Base-by-base conservation (phyloP, 2,888 invertebrate species). In the Philonicus albiceps region DNA sequence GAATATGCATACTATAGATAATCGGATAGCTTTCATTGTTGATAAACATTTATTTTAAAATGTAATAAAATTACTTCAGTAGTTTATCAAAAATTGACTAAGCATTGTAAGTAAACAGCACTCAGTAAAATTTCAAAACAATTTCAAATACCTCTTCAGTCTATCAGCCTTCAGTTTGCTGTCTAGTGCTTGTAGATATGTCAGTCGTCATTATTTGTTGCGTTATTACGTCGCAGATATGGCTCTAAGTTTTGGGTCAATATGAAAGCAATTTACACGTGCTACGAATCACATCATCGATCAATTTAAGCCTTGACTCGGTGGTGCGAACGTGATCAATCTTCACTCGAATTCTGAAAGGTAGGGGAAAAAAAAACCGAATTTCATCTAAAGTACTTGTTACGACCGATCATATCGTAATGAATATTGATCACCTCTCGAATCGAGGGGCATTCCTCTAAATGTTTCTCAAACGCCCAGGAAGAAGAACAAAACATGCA, bases 241-340 rank as follows among this genome's bases (percentile, higher is more conserved):
- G 11, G 64, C 64, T 13, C 64, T 13, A 64, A 64, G 19, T 22
- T 64, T 64, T 22, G 64, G 64, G 64, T 64, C 64, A 64, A 64
- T 27, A 27, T 27, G 64, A 64, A 64, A 64, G 64, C 64, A 64
- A 64, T 64, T 64, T 27, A 37, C 74, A 74, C 74, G 74, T 74
- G 74, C 74, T 74, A 31, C 74, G 19, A 74, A 31, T 34, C 31
- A 37, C 74, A 74, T 74, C 74, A 74, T 74, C 37, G 22, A 40
- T 78, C 78, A 78, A 78, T 40, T 40, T 55, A 81, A 73, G 40
- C 22, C 73, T 73, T 74, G 73, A n/a, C 64, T 72, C 73, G 7
- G 22, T 53, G 84, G 74, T 74, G 75, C 53, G 49, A 85, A 85
- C 75, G 85, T 85, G 75, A 85, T 85, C 85, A 85, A 85, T 85